These are phyloP conservation scores for Pyrrhosoma nymphula DNA, from an alignment of 2,888 invertebrate species.

Conservation along the genomic window DNA sequence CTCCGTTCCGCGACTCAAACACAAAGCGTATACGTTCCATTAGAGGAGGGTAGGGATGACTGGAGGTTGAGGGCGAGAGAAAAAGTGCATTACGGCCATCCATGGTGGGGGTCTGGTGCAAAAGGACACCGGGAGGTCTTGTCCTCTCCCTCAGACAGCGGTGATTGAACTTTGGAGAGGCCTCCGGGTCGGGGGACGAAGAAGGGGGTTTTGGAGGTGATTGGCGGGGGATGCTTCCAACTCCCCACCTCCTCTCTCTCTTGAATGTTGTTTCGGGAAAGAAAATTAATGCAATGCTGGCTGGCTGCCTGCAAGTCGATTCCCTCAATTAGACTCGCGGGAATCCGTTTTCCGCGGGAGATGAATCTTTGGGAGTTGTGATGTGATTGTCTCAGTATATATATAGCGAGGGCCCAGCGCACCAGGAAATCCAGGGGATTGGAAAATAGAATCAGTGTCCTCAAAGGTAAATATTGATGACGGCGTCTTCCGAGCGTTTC, in stretches of 20 bases:
- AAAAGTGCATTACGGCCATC: neutral
- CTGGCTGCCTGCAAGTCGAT: neutral
- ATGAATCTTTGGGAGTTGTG: neutral
- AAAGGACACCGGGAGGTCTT: neutral
- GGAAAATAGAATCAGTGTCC: neutral
- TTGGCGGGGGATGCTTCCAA: neutral
- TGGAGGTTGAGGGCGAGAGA: neutral
- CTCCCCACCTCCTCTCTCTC: too few relatives aligned
- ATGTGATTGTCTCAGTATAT: neutral
- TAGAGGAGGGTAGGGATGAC: neutral
- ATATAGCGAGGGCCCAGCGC: neutral
- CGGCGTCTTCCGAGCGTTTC: neutral
- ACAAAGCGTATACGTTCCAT: constrained; percentile 16
- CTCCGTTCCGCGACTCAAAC: neutral
- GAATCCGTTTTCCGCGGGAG: neutral
- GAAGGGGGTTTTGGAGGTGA: neutral
- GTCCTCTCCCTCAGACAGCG: neutral
- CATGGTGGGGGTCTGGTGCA: neutral
- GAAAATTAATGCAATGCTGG: neutral
- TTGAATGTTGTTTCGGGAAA: neutral
- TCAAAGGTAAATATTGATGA: neutral
- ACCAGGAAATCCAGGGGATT: neutral
- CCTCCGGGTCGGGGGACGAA: neutral
- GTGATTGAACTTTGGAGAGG: constrained; percentile 25
- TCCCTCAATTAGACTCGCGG: neutral